Conservation (phyloP, 2,888 invertebrate genomes). For the Coenonympha glycerion region DNA sequence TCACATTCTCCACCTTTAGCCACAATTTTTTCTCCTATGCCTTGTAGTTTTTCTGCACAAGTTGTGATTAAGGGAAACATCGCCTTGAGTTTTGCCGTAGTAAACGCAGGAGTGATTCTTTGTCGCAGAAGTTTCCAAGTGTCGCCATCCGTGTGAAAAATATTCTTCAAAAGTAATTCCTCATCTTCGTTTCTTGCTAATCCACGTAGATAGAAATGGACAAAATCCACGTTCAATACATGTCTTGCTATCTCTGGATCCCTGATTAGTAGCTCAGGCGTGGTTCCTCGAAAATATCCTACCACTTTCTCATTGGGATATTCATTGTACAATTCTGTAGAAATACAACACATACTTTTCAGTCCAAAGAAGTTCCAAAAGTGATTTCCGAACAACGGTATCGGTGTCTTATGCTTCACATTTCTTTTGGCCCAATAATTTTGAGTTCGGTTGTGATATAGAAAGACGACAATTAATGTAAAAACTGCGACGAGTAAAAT, state of each 20-base stretch:
- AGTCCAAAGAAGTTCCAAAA: slow-evolving; percentile 38
- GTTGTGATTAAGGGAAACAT: slow-evolving; percentile 59
- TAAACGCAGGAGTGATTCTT: slow-evolving; percentile 55
- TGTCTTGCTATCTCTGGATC: slow-evolving; percentile 46
- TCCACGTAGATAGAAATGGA: slow-evolving; percentile 46
- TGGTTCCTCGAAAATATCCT: slow-evolving; percentile 47
- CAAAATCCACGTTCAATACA: slow-evolving; percentile 48
- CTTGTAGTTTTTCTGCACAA: slow-evolving; percentile 49
- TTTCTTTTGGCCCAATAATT: slow-evolving; percentile 50
- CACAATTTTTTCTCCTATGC: slow-evolving; percentile 27
- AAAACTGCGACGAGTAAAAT: slow-evolving; percentile 5
- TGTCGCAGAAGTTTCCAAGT: slow-evolving; percentile 53
- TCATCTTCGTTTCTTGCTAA: slow-evolving; percentile 36
- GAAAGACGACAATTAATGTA: slow-evolving; percentile 27
- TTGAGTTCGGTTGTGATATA: slow-evolving; percentile 43
- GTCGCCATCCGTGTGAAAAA: slow-evolving; percentile 54
- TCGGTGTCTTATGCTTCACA: slow-evolving; percentile 46
- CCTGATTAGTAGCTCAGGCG: slow-evolving; percentile 48
- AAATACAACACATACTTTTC: slow-evolving; percentile 39
- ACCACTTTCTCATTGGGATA: slow-evolving; percentile 53
- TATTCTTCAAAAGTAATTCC: slow-evolving; percentile 44
- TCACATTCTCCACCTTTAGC: slow-evolving; percentile 36
- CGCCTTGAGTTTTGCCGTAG: slow-evolving; percentile 50
- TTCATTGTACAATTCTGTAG: slow-evolving; percentile 44
- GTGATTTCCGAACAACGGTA: slow-evolving; percentile 50